Conservation (phyloP, 35 echinoderm and acorn worm species). For the Hemicentrotus pulcherrimus region DNA sequence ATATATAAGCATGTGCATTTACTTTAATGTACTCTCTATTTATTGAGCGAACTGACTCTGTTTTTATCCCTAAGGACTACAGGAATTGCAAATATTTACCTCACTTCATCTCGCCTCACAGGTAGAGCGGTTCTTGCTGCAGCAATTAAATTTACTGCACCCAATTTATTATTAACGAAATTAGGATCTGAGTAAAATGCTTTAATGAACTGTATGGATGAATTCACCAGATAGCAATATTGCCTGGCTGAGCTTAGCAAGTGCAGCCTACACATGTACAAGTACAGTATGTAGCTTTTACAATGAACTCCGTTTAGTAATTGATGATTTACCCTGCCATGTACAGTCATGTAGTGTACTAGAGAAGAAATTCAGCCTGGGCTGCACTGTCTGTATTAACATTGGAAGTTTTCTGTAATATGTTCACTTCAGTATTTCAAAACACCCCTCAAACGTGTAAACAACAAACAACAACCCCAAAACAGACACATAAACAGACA, state of each 20-base stretch:
- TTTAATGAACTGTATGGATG: not conserved
- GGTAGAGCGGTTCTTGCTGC: not conserved
- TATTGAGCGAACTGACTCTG: not conserved
- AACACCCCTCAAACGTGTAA: no score
- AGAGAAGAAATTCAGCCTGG: no score
- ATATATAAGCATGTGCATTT: not conserved
- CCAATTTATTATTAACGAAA: conserved; percentile 14
- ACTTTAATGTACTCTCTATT: not conserved
- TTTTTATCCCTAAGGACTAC: not conserved
- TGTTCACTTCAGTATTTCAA: no score
- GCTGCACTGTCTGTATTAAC: no score
- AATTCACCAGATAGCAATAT: conserved; percentile 18
- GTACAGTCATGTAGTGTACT: not conserved
- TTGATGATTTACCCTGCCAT: not conserved
- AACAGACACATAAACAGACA: no score
- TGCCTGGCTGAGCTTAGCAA: not conserved
- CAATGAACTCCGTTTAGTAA: not conserved
- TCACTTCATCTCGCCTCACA: not conserved
- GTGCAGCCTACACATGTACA: not conserved
- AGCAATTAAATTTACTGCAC: not conserved
- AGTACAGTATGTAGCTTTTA: not conserved
- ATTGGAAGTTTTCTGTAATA: no score
- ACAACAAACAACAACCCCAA: no score
- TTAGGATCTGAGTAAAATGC: not conserved
- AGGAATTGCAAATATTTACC: conserved; percentile 12